phyloP scores from a whole-genome alignment of 2,888 invertebrate species.

The Plutella xylostella region DNA sequence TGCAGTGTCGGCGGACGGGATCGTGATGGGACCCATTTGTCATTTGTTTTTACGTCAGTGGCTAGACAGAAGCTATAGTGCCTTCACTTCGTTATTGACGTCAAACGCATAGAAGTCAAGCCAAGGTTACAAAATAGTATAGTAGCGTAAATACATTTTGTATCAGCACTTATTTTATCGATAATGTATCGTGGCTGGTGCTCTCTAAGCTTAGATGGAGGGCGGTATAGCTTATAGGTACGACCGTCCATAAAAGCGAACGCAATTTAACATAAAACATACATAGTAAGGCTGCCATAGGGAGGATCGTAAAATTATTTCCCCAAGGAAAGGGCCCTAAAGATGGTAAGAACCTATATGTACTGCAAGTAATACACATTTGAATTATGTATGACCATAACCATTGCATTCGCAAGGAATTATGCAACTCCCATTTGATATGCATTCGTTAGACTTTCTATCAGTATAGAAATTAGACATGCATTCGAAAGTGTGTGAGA shows the following conservation, averaged over 20 bases:
- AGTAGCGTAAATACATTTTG: too few species aligned
- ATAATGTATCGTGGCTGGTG: too few species aligned
- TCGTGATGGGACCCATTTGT: neutral
- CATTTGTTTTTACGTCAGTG: constrained; percentile 1
- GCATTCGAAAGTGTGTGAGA: too few species aligned
- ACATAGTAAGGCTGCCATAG: too few species aligned
- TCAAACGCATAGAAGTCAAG: neutral
- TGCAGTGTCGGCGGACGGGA: neutral
- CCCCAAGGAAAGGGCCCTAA: constrained; percentile 18
- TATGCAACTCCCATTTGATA: neutral
- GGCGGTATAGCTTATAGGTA: too few species aligned
- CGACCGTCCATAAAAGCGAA: too few species aligned
- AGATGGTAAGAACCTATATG: too few species aligned
- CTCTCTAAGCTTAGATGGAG: too few species aligned
- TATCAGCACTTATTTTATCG: too few species aligned
- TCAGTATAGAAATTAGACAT: too few species aligned
- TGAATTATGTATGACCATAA: constrained; percentile 44
- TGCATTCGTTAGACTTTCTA: neutral
- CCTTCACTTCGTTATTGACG: neutral
- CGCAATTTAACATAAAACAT: neutral
- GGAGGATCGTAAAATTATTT: constrained; percentile 18
- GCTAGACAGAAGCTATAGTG: too few species aligned
- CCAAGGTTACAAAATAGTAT: neutral
- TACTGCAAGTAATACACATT: constrained; percentile 24
- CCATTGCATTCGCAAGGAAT: constrained; percentile 31